Percentiles rank a stretch among this genome's conserved stretches.
These are phyloP conservation scores for Melanophora roralis DNA, from an alignment of 2,888 invertebrate species.

Conservation along the genomic window DNA sequence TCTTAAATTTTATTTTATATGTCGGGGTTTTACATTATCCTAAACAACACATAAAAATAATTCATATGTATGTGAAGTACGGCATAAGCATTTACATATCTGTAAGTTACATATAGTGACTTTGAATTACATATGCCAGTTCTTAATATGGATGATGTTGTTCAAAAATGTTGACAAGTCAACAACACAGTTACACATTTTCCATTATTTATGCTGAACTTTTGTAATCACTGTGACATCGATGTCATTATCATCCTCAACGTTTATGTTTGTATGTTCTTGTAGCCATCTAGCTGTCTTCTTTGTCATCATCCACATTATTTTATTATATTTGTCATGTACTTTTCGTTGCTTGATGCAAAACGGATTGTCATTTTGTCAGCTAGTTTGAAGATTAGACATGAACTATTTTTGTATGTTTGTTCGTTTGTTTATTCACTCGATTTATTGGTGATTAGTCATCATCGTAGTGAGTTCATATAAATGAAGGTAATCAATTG, in stretches of 20 bases:
- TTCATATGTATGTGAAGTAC: background rate
- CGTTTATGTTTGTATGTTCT: constrained; percentile 13
- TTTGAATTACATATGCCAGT: constrained; percentile 40
- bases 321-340: constrained; percentile 45
- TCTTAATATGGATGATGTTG: constrained; percentile 50
- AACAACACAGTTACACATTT: constrained; percentile 53
- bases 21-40: too few relatives aligned
- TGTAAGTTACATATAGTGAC: constrained; percentile 34
- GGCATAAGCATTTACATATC: background rate
- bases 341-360: constrained; percentile 1
- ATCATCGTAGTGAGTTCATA: background rate
- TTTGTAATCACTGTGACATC: constrained; percentile 48
- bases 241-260: constrained; percentile 46
- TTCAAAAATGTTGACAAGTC: constrained; percentile 53
- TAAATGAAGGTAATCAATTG: constrained; percentile 40
- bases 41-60: too few relatives aligned
- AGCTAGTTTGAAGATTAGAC: constrained; percentile 7
- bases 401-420: constrained; percentile 11
- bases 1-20: too few relatives aligned
- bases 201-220: constrained; percentile 57
- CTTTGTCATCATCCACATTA: constrained; percentile 34
- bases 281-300: constrained; percentile 31
- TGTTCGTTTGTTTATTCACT: background rate
- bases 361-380: constrained; percentile 48
- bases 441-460: constrained; percentile 24